Conservation (phyloP, 2,113 vertebrate species). For the Actenoides lindsayi region DNA sequence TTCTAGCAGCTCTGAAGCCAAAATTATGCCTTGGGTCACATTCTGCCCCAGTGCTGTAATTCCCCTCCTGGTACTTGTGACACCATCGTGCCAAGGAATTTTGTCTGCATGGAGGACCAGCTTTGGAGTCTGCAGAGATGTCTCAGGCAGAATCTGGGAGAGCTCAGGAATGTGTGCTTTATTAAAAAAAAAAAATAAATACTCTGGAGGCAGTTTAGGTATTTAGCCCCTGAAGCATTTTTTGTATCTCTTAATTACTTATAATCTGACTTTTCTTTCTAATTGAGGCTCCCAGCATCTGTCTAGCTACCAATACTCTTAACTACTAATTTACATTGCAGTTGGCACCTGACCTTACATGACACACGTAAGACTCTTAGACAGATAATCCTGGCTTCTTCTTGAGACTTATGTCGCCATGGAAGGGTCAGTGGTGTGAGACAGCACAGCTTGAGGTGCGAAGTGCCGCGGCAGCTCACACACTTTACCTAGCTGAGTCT, state of each 20-base stretch:
- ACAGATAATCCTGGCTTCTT: conserved; percentile 72
- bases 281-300: conserved; percentile 70
- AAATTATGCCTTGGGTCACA: not conserved
- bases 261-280: conserved; percentile 73
- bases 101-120: not conserved
- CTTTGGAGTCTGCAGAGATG: not conserved
- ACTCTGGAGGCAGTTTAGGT: conserved; percentile 10
- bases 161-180: not conserved
- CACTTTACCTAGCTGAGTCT: conserved; percentile 70
- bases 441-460: conserved; percentile 73
- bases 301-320: conserved; percentile 75
- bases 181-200: not conserved
- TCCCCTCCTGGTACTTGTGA: not conserved
- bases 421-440: conserved; percentile 77
- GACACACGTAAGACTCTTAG: conserved; percentile 84
- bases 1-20: not conserved
- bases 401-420: conserved; percentile 80
- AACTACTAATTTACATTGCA: conserved; percentile 68
- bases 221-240: conserved; percentile 44
- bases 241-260: conserved; percentile 70
- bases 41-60: not conserved
- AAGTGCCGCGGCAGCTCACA: conserved; percentile 69
- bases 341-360: conserved; percentile 76
- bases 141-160: not conserved
- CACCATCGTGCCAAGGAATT: not conserved